Evolutionary conservation across 2,113 vertebrate species (phyloP).

Genomic region (Corapipo altera): DNA sequence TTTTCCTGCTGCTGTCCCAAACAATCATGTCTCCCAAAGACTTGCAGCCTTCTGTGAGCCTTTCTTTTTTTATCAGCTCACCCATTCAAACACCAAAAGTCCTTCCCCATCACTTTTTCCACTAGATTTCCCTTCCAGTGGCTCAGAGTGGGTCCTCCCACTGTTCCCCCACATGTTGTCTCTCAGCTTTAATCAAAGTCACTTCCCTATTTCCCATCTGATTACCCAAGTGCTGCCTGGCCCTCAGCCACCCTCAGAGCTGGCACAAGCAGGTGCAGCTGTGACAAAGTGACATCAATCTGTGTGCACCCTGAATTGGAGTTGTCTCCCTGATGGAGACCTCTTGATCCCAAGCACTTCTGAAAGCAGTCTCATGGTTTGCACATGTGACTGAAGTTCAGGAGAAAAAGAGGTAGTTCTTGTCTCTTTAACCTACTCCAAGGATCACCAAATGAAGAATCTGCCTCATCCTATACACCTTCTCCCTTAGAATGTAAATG

Average conservation of each 20-base stretch:
- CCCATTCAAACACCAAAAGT: slow-evolving; percentile 15
- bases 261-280: neutral
- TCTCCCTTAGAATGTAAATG: neutral
- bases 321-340: slow-evolving; percentile 1
- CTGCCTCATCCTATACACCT: neutral
- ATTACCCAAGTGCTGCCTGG: slow-evolving; percentile 42
- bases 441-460: neutral
- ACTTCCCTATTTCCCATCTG: slow-evolving; percentile 36
- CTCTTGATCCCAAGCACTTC: slow-evolving; percentile 1
- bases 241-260: slow-evolving; percentile 20
- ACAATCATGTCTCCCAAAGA: slow-evolving; percentile 13
- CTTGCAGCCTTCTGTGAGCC: neutral
- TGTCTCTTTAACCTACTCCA: neutral
- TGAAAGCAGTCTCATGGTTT: neutral
- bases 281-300: neutral
- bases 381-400: neutral
- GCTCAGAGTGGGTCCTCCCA: slow-evolving; percentile 39
- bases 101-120: neutral
- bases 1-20: slow-evolving; percentile 35
- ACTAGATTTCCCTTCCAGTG: slow-evolving; percentile 21
- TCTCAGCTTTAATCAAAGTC: slow-evolving; percentile 60
- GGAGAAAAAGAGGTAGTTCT: neutral
- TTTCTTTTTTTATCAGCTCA: slow-evolving; percentile 36
- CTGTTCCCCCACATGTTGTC: slow-evolving; percentile 42
- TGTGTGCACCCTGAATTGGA: neutral